These are phyloP conservation scores for Omphaloscelis lunosa DNA, from an alignment of 2,888 invertebrate species.

Conservation along the genomic window DNA sequence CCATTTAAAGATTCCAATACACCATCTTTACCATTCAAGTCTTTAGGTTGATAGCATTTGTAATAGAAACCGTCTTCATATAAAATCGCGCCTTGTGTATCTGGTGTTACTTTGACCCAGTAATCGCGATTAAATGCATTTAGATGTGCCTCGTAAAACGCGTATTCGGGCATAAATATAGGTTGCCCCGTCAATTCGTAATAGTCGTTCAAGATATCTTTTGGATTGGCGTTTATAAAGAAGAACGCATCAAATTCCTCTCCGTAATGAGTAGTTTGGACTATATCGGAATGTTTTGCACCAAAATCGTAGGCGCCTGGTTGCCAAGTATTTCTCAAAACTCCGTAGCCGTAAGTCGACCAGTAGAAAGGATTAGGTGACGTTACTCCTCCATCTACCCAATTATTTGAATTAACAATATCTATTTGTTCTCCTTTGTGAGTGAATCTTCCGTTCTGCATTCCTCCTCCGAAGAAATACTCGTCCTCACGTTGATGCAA, in stretches of 20 bases:
- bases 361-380: conserved; percentile 87
- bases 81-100: conserved; percentile 77
- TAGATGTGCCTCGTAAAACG: conserved; percentile 86
- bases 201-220: conserved; percentile 83
- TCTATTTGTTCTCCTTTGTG: conserved; percentile 83
- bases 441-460: conserved; percentile 87
- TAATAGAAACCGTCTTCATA: conserved; percentile 87
- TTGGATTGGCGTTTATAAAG: conserved; percentile 79
- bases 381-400: conserved; percentile 84
- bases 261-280: conserved; percentile 76
- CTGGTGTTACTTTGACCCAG: conserved; percentile 82
- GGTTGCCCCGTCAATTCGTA: conserved; percentile 85
- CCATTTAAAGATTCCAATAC: conserved; percentile 87
- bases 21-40: conserved; percentile 79
- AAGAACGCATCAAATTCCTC: conserved; percentile 83
- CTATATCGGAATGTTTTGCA: conserved; percentile 59
- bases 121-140: conserved; percentile 87
- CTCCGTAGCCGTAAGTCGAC: conserved; percentile 85
- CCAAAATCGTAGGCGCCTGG: conserved; percentile 85
- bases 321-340: conserved; percentile 86
- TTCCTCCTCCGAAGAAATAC: conserved; percentile 86
- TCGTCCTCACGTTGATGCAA: conserved; percentile 78
- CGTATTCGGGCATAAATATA: conserved; percentile 84
- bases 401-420: conserved; percentile 83
- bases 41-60: conserved; percentile 81